phyloP scores from a whole-genome alignment of 2,888 invertebrate species.

The Chaitophorus viminalis region DNA sequence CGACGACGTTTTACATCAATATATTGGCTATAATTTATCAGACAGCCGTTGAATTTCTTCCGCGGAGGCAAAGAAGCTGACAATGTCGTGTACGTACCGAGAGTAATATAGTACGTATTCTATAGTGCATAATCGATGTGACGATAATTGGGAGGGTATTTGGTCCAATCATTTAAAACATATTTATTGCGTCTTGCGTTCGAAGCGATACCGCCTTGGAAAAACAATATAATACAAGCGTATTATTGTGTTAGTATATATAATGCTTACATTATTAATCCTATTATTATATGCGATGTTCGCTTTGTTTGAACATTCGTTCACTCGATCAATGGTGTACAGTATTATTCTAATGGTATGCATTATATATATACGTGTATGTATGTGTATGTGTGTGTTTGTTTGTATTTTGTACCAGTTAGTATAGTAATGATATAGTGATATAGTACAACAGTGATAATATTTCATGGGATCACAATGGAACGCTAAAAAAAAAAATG shows the following conservation, averaged over 20 bases:
- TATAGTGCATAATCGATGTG: too few species aligned
- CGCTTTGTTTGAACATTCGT: background rate
- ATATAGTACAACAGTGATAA: background rate
- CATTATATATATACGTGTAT: background rate
- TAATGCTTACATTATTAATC: background rate
- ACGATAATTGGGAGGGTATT: too few species aligned
- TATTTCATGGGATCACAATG: conserved; percentile 19
- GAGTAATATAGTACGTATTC: background rate
- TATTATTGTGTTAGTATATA: too few species aligned
- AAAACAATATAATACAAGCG: background rate
- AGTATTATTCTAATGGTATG: background rate
- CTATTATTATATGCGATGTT: background rate
- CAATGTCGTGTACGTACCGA: background rate
- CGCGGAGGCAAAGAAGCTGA: background rate
- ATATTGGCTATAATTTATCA: background rate
- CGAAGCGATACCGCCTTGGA: background rate
- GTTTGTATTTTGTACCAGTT: too few species aligned
- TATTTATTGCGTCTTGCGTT: background rate
- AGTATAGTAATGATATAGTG: background rate
- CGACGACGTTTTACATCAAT: conserved; percentile 3
- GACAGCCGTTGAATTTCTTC: background rate
- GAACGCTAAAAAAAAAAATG: background rate
- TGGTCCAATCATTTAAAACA: background rate
- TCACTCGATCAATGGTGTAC: background rate
- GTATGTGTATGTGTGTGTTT: too few species aligned